These are phyloP conservation scores for Sander lucioperca DNA, from an alignment of 2,113 vertebrate species.

Conservation along the genomic window DNA sequence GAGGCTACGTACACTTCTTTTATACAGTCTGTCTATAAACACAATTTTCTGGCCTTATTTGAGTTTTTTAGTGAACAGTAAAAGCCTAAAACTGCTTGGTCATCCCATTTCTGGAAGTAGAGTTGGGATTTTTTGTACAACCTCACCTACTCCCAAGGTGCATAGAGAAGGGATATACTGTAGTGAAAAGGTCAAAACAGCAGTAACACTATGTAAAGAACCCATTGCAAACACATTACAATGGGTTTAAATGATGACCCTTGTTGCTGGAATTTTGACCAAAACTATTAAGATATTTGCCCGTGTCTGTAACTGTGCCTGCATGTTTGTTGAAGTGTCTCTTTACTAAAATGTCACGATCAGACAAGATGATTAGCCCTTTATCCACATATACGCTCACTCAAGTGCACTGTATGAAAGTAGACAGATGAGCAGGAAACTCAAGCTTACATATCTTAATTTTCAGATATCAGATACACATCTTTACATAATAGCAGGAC, in stretches of 20 bases:
- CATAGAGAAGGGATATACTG: background rate
- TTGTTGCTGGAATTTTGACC: background rate
- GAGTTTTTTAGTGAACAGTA: background rate
- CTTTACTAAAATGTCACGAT: background rate
- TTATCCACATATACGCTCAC: background rate
- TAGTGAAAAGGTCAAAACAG: background rate
- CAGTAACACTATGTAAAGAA: background rate
- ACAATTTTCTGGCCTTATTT: background rate
- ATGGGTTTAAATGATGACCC: background rate
- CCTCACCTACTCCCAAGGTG: background rate
- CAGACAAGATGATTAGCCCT: background rate
- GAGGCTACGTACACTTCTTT: too few species aligned
- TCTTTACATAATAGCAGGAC: background rate
- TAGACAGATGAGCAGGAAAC: slow-evolving; percentile 10
- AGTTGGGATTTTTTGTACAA: background rate
- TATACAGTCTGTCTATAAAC: too few species aligned
- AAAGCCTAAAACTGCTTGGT: background rate
- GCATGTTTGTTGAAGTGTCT: background rate
- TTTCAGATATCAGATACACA: background rate
- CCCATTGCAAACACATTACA: background rate
- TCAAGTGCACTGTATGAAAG: background rate
- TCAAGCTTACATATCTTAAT: background rate
- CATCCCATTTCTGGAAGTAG: background rate
- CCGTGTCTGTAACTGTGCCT: background rate
- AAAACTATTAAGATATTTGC: background rate